Base-by-base conservation (phyloP, 2,113 vertebrate species). In the Lontra canadensis region DNA sequence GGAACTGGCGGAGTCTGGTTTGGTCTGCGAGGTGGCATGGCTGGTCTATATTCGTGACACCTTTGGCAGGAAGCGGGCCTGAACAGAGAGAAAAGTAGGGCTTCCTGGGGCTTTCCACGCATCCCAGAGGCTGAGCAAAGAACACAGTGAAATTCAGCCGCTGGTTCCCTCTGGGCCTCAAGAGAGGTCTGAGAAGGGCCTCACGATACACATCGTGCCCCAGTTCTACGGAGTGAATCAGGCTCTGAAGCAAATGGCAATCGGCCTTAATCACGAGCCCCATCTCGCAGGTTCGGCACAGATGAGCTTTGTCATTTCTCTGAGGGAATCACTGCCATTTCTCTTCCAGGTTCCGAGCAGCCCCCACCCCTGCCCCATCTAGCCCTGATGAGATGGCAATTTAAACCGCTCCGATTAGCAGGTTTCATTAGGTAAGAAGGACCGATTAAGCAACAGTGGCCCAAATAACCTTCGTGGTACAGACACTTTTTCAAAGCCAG, bases 221-320 rank as follows among this genome's bases (percentile, higher is more conserved):
- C 88, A 97, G 96, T 98, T 98, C 95, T 79, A 34, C 5, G 0
- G 21, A 81, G 71, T 74, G 84, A 96, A 90, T 81, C 76, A 57
- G 94, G n/a, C 85, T 63, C 94, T 93, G 90, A 84, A 59, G 96
- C 87, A 63, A n/a, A 78, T 85, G 71, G 82, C 95, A 71, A 17
- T 1, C 4, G 9, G 92, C 88, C 92, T 49, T 18, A 29, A 96
- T 97, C 97, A 83, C 47, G 1, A n/a, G 93, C 76, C 76, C 6
- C 55, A 76, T 95, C 97, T 93, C 20, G 0, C 52, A 79, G 86
- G 87, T 26, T 79, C 17, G 0, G 15, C 1, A 97, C 94, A 97
- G 94, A 96, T 0, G 1, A 39, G 95, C 97, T 95, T 96, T 98
- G 95, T 97, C 90, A 88, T 74, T 79, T 67, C 95, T 92, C 84